Evolutionary conservation across 2,888 invertebrate genomes (phyloP), one percentile per base, ranked within the genome.

Genomic region (Balanococcus diminutus): DNA sequence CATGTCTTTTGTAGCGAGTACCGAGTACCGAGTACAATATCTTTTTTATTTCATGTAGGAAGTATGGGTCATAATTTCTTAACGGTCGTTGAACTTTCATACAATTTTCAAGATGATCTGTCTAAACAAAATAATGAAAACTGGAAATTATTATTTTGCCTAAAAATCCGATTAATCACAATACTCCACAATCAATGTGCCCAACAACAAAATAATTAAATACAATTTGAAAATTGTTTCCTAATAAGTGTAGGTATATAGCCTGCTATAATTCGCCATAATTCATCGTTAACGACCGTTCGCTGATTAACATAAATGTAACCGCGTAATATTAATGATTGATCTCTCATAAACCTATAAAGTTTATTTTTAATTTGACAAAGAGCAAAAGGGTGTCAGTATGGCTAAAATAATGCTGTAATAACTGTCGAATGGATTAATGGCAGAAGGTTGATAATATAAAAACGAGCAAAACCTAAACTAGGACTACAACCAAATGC

Each of bases 401-500:
- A 75, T 32, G 32, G 75, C 28, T 67, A 16, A 32, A 75, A 32
- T 32, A 75, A 75, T 32, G 32, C 75, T 75, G 75, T 75, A 75
- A 75, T 75, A 75, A 75, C 75, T 75, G 75, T 75, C 75, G 75
- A 75, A 32, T 32, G 32, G 32, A 75, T 75, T 75, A 75, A 75
- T 75, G 75, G 75, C 32, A 75, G 14, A 75, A 75, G 32, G 75
- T 75, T 75, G 75, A 75, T 75, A 67, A 67, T 67, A 67, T 67
- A 75, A 75, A 75, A 75, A 75, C 32, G 75, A 75, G 75, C 32
- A 75, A 75, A 75, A 32, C 75, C 31, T n/a, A 75, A 75, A 75
- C 32, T 19, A 75, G 75, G 32, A 19, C n/a, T 75, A 51, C 31
- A 28, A 32, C 19, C 36, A 32, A 32, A 75, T 2, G 32, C 31